Conservation (phyloP, 2,113 vertebrate species). For the Boleophthalmus pectinirostris region DNA sequence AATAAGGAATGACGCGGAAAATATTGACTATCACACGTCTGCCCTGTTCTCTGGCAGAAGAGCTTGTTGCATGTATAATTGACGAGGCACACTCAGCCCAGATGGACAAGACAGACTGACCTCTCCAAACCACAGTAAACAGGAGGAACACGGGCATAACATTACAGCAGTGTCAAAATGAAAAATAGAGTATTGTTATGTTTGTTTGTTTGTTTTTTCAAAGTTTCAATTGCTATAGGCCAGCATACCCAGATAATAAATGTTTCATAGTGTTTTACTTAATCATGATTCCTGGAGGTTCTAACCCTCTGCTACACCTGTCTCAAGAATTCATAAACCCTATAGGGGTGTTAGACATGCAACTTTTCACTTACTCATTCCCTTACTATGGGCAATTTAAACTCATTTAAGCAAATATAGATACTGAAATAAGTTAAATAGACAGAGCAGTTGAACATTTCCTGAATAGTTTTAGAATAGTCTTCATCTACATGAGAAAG, state of each 20-base stretch:
- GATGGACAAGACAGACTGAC: conserved; percentile 1
- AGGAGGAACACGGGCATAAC: background rate
- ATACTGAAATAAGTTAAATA: no score
- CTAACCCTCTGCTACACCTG: background rate
- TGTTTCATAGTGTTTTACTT: background rate
- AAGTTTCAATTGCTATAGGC: no score
- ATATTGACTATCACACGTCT: conserved; percentile 52
- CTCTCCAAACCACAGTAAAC: background rate
- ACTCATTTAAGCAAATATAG: no score
- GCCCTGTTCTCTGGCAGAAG: conserved; percentile 34
- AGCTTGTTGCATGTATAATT: conserved; percentile 41
- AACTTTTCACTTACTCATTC: no score
- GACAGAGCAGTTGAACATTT: no score
- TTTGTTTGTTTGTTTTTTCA: no score
- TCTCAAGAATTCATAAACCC: background rate
- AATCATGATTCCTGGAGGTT: background rate
- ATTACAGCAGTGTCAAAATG: background rate
- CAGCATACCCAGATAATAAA: background rate
- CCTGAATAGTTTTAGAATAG: no score
- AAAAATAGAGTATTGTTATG: background rate
- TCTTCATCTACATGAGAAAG: no score
- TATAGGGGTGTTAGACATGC: no score
- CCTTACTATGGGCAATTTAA: no score
- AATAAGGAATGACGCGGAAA: conserved; percentile 42
- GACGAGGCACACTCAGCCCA: conserved; percentile 16